Conservation (phyloP, 37 sponge, comb jelly and placozoan genomes). For the Beroe ovata region DNA sequence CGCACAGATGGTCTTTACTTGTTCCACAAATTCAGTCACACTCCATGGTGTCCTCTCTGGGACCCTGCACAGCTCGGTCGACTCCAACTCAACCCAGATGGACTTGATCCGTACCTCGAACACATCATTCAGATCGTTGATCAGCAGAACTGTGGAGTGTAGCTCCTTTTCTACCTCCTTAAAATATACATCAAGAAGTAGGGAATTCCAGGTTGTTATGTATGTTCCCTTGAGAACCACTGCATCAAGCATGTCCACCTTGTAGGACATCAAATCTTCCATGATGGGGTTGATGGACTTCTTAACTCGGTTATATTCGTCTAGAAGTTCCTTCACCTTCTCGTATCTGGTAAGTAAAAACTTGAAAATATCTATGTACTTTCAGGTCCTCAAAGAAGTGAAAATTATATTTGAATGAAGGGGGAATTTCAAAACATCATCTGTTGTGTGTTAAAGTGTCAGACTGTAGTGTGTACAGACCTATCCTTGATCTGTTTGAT, state of each 20-base stretch:
- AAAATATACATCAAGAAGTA: slow-evolving; percentile 43
- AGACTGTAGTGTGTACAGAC: neutral
- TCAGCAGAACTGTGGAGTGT: neutral
- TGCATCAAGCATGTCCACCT: slow-evolving; percentile 58
- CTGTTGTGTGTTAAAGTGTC: neutral
- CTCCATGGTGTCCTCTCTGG: neutral
- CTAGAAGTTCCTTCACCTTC: slow-evolving; percentile 5
- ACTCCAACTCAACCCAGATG: slow-evolving; percentile 25
- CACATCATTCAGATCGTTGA: slow-evolving; percentile 53
- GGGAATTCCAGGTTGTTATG: slow-evolving; percentile 51
- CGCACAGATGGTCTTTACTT: slow-evolving; percentile 34
- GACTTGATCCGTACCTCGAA: slow-evolving; percentile 55
- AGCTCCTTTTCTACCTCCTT: slow-evolving; percentile 42
- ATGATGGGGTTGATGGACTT: slow-evolving; percentile 39
- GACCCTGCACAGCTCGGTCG: neutral
- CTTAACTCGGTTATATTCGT: slow-evolving; percentile 12
- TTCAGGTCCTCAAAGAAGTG: no score
- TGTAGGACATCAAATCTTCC: slow-evolving; percentile 54
- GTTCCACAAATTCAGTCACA: slow-evolving; percentile 10
- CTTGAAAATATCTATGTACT: no score
- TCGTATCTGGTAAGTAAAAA: no score
- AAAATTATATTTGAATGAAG: no score
- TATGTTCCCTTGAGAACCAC: slow-evolving; percentile 46
- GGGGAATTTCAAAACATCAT: neutral
- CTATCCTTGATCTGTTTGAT: slow-evolving; percentile 36